phyloP scores from a whole-genome alignment of 2,113 vertebrate genomes.

The Callaeas wilsoni region DNA sequence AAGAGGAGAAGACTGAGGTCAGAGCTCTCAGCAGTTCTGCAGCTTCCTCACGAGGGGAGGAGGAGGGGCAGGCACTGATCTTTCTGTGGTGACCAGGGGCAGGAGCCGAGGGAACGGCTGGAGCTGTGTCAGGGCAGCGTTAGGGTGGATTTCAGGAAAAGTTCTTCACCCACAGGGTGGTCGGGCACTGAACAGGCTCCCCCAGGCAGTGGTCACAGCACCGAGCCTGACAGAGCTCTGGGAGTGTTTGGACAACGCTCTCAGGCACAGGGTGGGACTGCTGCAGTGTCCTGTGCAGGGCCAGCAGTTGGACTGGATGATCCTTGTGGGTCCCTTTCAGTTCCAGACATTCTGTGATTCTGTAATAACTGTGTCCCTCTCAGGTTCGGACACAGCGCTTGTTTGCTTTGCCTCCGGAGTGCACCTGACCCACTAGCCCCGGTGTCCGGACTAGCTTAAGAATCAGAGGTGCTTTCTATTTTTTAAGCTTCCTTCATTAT shows the following conservation, averaged over 20 bases:
- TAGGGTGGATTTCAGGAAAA: not conserved
- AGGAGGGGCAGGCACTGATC: not conserved
- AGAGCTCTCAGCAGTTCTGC: not conserved
- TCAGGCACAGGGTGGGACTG: not conserved
- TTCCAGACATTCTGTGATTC: not conserved
- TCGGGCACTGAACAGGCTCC: not conserved
- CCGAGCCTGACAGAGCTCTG: not conserved
- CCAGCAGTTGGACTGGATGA: not conserved
- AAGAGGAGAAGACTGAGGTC: not conserved
- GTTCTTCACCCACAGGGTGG: not conserved
- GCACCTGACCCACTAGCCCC: not conserved
- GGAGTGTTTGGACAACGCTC: rapidly evolving
- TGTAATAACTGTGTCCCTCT: not conserved
- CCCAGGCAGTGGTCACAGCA: not conserved
- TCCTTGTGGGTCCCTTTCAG: not conserved
- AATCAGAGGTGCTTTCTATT: not conserved
- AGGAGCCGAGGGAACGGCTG: not conserved
- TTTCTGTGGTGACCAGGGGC: not conserved
- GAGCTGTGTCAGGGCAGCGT: not conserved
- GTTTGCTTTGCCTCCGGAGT: not conserved
- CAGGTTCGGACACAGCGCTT: not conserved
- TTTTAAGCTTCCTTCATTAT: not conserved
- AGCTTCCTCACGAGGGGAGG: not conserved
- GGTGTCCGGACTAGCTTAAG: not conserved
- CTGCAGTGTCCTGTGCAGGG: not conserved